Conservation (phyloP, 2,888 invertebrate genomes). For the Microplitis manilae region DNA sequence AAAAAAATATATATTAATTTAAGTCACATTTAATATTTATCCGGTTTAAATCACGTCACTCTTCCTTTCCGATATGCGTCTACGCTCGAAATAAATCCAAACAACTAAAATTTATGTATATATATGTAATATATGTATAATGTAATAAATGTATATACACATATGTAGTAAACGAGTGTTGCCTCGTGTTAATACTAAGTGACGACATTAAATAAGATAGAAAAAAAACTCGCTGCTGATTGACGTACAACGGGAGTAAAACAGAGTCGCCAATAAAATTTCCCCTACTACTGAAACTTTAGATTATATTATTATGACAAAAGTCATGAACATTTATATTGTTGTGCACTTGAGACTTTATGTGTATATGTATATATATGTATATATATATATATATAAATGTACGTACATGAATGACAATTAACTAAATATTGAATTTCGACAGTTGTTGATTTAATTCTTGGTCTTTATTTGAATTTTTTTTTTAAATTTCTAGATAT, state of each 20-base stretch:
- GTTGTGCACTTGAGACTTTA: not conserved
- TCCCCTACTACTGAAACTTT: not conserved
- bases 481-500: no score
- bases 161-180: not conserved
- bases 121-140: not conserved
- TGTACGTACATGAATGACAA: not conserved
- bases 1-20: not conserved
- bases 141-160: not conserved
- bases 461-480: not conserved
- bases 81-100: not conserved
- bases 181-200: not conserved
- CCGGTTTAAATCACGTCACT: not conserved
- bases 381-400: not conserved
- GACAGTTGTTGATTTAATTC: not conserved
- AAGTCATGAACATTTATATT: conserved; percentile 8
- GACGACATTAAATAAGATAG: not conserved
- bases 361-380: not conserved
- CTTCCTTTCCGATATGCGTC: not conserved
- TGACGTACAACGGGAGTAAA: not conserved
- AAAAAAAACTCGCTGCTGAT: not conserved
- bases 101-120: not conserved
- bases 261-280: not conserved
- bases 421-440: not conserved
- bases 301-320: conserved; percentile 5
- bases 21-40: not conserved